A percentile compares a stretch with the other conserved stretches of the same genome.
Evolutionary conservation across 2,797 vertebrate species (phyloP).

Genomic region (Onychomys arenicola): DNA sequence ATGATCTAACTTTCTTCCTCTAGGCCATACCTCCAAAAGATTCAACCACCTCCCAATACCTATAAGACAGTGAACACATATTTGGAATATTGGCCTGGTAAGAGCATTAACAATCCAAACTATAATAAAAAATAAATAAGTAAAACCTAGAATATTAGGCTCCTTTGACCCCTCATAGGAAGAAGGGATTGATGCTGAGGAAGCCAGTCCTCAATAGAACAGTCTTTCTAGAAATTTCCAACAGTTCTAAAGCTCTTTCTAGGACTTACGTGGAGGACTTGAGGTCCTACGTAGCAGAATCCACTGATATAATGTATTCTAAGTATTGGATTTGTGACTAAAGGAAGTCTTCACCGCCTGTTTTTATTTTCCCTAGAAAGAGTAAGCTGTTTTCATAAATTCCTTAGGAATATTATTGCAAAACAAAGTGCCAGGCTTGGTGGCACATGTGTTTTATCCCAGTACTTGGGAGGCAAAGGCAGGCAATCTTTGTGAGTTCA

Average conservation of each 20-base stretch:
- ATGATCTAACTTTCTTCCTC: not conserved
- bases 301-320: not conserved
- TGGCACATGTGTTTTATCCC: not conserved
- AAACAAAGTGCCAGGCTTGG: not conserved
- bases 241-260: not conserved
- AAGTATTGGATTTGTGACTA: not conserved
- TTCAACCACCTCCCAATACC: not conserved
- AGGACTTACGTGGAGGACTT: not conserved
- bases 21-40: not conserved
- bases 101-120: not conserved
- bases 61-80: not conserved
- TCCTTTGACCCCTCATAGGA: not conserved
- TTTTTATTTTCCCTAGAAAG: conserved; percentile 13
- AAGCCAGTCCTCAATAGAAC: not conserved
- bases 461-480: not conserved
- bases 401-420: not conserved
- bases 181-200: not conserved
- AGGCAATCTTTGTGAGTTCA: not conserved
- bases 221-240: not conserved
- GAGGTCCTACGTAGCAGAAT: not conserved
- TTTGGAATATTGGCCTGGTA: not conserved
- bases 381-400: conserved; percentile 6
- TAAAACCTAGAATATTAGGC: not conserved
- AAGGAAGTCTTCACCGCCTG: not conserved
- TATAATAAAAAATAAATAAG: not conserved